Evolutionary conservation across 1,140 invertebrate genomes (phyloP), one percentile per base, ranked within the genome.

Genomic region (Brachionus paranguensis): DNA sequence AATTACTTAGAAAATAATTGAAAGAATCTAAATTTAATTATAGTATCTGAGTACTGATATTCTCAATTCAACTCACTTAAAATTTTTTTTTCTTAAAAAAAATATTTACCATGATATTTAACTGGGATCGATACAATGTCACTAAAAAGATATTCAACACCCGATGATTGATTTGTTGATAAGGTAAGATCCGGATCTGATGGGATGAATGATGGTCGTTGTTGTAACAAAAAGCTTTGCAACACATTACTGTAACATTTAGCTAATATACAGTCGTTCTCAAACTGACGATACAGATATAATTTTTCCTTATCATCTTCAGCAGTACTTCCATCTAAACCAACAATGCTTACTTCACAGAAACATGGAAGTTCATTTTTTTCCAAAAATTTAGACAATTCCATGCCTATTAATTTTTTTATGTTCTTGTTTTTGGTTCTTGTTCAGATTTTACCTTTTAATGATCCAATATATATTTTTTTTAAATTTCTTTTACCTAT

Each of bases 201-300:
- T 47, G 78, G 53, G 6, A 60, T 20, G 8, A 41, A 81, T 20
- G 53, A 64, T 14, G 78, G 78, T 29, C 78, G 55, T 20, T 81
- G 78, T 29, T 81, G 78, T 17, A 81, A 17, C 11, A 81, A 47
- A 81, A n/a, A 81, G 27, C 29, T 81, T 47, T 81, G 33, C 14
- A 81, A 60, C 12, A 60, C 20, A 37, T 68, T 81, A 45, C 78
- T 81, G 17, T 81, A 81, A 29, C 78, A 81, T 68, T 81, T 81
- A 10, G 78, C 78, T 10, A 81, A 64, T 6, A 81, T 41, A 17
- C 78, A 81, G 20, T 81, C 53, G 10, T 24, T 47, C 37, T 81
- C 64, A 17, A 81, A 81, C 29, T 60, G 33, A 17, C 43, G 33
- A 29, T 81, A 81, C n/a, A 81, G 24, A 68, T 81, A 81, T 14